Conservation (phyloP, 1,140 invertebrate genomes). For the Cydia splendana region DNA sequence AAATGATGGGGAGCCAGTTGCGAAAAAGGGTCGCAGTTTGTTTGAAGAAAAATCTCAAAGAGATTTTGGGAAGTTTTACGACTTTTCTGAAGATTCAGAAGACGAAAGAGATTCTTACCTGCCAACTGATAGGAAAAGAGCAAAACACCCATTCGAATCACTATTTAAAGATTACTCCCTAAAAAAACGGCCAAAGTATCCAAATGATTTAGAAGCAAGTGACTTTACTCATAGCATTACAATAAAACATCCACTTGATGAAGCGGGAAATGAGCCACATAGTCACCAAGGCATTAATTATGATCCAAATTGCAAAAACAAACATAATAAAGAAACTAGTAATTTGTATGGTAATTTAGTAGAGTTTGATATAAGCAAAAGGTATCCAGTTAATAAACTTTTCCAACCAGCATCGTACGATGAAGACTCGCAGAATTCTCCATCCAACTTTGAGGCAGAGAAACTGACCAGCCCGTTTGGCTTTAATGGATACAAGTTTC, state of each 20-base stretch:
- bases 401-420: background rate
- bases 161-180: constrained; percentile 55
- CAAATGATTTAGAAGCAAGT: constrained; percentile 61
- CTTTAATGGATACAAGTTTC: constrained; percentile 46
- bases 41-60: constrained; percentile 65
- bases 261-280: constrained; percentile 51
- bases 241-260: constrained; percentile 67
- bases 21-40: constrained; percentile 37
- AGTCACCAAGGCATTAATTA: constrained; percentile 62
- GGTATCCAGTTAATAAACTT: constrained; percentile 47
- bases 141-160: constrained; percentile 57
- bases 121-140: constrained; percentile 51
- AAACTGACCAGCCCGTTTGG: constrained; percentile 52
- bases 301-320: constrained; percentile 68
- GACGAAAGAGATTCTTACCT: constrained; percentile 50
- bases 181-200: constrained; percentile 57
- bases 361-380: constrained; percentile 60
- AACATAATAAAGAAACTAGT: constrained; percentile 60
- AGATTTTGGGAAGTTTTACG: constrained; percentile 64
- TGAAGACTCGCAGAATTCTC: constrained; percentile 7
- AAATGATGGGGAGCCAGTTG: constrained; percentile 46
- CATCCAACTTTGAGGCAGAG: constrained; percentile 56
- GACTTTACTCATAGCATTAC: constrained; percentile 67
- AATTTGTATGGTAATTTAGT: constrained; percentile 52
- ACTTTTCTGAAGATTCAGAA: constrained; percentile 58